Base-by-base conservation (phyloP, 1,140 invertebrate species). In the Drosophila sproati region DNA sequence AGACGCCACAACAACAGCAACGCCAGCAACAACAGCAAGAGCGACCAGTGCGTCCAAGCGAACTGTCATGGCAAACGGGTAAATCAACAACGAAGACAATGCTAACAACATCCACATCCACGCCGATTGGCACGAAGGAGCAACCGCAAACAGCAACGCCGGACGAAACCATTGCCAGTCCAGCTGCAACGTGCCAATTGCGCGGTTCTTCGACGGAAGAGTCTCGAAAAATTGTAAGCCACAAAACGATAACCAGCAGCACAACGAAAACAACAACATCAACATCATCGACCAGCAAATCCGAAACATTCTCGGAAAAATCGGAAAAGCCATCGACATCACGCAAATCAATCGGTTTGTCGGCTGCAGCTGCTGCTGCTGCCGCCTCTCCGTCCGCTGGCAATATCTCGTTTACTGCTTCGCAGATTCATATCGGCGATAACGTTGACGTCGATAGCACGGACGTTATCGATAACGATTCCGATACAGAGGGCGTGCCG, bases 151-250 rank as follows among this genome's bases (percentile, higher is more conserved):
- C 74, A 76, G 77, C 66, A 70, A 80, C 72, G 74, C 66, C 69
- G 70, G 61, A 55, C 67, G 71, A 72, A 60, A 43, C 39, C 10
- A 43, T 4, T 5, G 34, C 10, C 72, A 91, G 91, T 91, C 73
- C 76, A 78, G 69, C 69, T 63, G 78, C 79, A 89, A 77, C 90
- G 87, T 85, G 91, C 87, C 91, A 92, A 91, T 91, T 91, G 91
- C 80, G 85, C 68, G 91, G 91, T 92, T 92, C 91, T 92, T 89
- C 77, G 51, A 51, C 91, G 78, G 86, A 91, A 92, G 91, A 92
- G 78, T 79, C 87, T 50, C 82, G 87, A 59, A 76, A 87, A 92
- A 86, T 92, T 92, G 90, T 92, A 69, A 91, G 83, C 80, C 86
- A 87, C 80, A 90, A 83, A 82, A 89, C 85, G 81, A 89, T 77